Percentiles rank a stretch among this genome's conserved stretches.
These are phyloP conservation scores for Ochropleura leucogaster DNA, from an alignment of 2,888 invertebrate genomes.

Conservation along the genomic window DNA sequence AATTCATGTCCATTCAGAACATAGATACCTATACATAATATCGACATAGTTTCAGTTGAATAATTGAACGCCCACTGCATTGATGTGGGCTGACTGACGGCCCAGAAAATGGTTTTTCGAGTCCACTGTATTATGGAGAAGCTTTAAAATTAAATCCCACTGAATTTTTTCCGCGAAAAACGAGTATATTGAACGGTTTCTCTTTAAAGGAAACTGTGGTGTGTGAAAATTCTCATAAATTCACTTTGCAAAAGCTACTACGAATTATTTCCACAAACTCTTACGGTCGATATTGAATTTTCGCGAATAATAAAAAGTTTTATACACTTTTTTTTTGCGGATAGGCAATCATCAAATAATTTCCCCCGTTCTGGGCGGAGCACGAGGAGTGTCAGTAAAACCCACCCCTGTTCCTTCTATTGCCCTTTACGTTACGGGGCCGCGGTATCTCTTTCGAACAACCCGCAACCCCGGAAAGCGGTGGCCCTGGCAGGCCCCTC, in stretches of 20 bases:
- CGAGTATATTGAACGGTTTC: constrained; percentile 11
- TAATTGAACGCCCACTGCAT: constrained; percentile 60
- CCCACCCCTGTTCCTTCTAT: too few species aligned
- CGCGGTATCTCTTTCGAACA: too few species aligned
- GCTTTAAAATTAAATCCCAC: constrained; percentile 53
- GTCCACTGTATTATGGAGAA: constrained; percentile 55
- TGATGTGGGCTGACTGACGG: constrained; percentile 60
- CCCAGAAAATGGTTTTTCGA: constrained; percentile 63
- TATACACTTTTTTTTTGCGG: too few species aligned
- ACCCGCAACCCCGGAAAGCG: too few species aligned
- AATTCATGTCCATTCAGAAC: constrained; percentile 41
- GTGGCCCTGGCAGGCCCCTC: too few species aligned
- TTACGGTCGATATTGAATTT: not conserved
- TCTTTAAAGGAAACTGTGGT: constrained; percentile 24
- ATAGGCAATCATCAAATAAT: too few species aligned
- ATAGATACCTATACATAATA: constrained; percentile 29
- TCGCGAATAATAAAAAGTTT: not conserved
- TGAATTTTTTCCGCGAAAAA: constrained; percentile 32
- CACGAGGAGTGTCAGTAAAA: too few species aligned
- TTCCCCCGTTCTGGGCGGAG: too few species aligned
- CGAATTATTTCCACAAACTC: not conserved
- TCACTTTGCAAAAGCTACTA: not conserved
- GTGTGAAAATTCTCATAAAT: constrained; percentile 24
- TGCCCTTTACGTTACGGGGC: too few species aligned
- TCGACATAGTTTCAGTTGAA: constrained; percentile 54